Base-by-base conservation (phyloP, 2,113 vertebrate species). In the Lepisosteus osseus region DNA sequence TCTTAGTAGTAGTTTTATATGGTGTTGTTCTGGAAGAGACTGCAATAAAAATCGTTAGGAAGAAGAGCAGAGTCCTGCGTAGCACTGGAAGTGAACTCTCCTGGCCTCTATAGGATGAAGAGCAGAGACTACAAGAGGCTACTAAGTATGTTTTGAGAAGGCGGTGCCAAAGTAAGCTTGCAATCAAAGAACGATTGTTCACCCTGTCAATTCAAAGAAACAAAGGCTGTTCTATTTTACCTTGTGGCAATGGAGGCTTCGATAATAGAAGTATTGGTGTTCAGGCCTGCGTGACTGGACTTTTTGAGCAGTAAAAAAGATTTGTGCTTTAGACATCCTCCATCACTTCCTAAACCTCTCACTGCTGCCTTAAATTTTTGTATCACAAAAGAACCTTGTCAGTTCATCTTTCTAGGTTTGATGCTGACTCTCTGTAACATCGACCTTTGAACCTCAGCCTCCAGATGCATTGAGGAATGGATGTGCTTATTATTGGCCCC, bases 401-500 rank as follows among this genome's bases (percentile, higher is more conserved):
- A 71, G 29, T 29, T 73, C 79, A 43, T 70, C 62, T 65, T 71
- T 68, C 78, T 69, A 70, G 76, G 80, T 71, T 29, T 76, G 68
- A 74, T 70, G 74, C 76, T 59, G 64, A 51, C 54, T 29, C 79
- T 77, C 71, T 65, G 15, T 59, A 76, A 61, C 82, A 51, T n/a
- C 2, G 73, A 84, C 79, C 82, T 84, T 76, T 74, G 78, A 85
- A 82, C 83, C 84, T 73, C 69, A 82, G 75, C 68, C 76, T 77
- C 77, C 65, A n/a, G 47, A 73, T 45, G 69, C 64, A 80, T 77
- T 70, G 13, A 47, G 61, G 74, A 81, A 72, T 68, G 69, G 59
- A 69, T 70, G 78, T 80, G 77, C 78, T 59, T 68, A 75, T 79
- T 75, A 79, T 72, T 72, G 69, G 70, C 71, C 45, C 59, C 67